Evolutionary conservation across 2,888 invertebrate species (phyloP).

Genomic region (Ichneumon xanthorius): DNA sequence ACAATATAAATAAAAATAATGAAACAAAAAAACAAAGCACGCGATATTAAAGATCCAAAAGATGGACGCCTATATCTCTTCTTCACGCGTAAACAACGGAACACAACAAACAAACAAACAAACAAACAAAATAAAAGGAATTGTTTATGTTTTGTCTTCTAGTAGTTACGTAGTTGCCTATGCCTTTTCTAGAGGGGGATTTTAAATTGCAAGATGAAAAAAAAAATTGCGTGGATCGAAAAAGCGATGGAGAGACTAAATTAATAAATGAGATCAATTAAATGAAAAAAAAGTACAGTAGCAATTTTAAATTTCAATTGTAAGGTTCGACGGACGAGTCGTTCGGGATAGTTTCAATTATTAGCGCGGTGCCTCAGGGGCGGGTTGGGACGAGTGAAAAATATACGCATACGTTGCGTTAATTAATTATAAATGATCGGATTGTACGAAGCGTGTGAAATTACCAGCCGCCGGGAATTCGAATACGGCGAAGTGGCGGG

Average conservation of each 20-base stretch:
- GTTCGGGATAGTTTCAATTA: conserved; percentile 65
- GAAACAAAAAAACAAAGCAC: background rate
- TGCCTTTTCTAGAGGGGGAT: conserved; percentile 73
- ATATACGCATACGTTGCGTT: conserved; percentile 32
- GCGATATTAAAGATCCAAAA: background rate
- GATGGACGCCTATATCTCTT: conserved; percentile 22
- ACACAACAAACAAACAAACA: conserved; percentile 41
- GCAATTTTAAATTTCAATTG: conserved; percentile 64
- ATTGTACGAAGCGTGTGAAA: conserved; percentile 50
- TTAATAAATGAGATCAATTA: conserved; percentile 63
- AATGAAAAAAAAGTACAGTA: conserved; percentile 50
- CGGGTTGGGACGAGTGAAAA: conserved; percentile 5
- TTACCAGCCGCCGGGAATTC: conserved; percentile 35
- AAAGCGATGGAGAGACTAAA: conserved; percentile 5
- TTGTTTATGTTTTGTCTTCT: conserved; percentile 77
- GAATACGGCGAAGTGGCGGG: conserved; percentile 14
- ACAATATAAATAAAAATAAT: background rate
- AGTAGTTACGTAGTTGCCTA: conserved; percentile 74
- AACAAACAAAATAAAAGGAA: conserved; percentile 73
- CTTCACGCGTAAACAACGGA: conserved; percentile 37
- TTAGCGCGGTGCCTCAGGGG: conserved; percentile 57
- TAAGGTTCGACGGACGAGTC: conserved; percentile 56
- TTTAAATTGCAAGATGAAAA: conserved; percentile 22
- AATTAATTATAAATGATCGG: conserved; percentile 49
- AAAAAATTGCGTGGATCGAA: background rate